A percentile compares a stretch with the other conserved stretches of the same genome.
Conservation (phyloP, 1,140 invertebrate species). For the Lineus longissimus region DNA sequence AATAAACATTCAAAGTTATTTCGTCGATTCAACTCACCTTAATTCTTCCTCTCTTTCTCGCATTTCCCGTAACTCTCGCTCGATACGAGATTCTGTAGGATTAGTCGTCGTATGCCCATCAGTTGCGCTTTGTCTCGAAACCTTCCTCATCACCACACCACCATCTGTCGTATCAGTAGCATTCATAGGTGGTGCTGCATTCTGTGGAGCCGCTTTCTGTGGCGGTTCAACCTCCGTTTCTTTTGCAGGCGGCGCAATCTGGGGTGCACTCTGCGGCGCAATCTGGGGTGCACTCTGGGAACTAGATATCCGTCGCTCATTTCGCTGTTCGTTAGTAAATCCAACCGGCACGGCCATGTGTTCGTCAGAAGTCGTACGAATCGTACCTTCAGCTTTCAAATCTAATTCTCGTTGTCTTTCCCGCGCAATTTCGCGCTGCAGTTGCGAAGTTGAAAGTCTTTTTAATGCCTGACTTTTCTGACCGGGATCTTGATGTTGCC, state of each 20-base stretch:
- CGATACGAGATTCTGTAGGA: not conserved
- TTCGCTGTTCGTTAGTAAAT: not conserved
- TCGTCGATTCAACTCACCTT: constrained; percentile 6
- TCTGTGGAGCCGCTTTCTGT: too few relatives aligned
- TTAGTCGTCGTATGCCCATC: not conserved
- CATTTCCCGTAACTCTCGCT: not conserved
- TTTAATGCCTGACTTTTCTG: constrained; percentile 15
- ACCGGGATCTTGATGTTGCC: not conserved
- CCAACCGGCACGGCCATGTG: constrained; percentile 30
- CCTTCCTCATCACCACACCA: too few relatives aligned
- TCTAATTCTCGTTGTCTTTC: constrained; percentile 52
- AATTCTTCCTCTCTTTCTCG: constrained; percentile 10
- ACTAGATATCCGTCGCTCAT: too few relatives aligned
- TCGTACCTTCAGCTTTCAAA: constrained; percentile 46
- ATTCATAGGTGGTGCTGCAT: too few relatives aligned
- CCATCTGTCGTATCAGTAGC: too few relatives aligned
- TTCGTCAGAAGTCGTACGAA: constrained; percentile 51
- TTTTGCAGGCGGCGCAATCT: not conserved
- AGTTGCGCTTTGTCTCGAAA: not conserved
- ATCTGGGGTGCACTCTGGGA: too few relatives aligned
- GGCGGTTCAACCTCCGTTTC: too few relatives aligned
- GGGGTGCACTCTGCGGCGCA: not conserved
- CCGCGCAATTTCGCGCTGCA: constrained; percentile 55
- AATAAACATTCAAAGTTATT: too few relatives aligned
- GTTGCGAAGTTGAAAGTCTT: constrained; percentile 46